Conservation (phyloP, 2,888 invertebrate genomes). For the Sthenelais limicola region DNA sequence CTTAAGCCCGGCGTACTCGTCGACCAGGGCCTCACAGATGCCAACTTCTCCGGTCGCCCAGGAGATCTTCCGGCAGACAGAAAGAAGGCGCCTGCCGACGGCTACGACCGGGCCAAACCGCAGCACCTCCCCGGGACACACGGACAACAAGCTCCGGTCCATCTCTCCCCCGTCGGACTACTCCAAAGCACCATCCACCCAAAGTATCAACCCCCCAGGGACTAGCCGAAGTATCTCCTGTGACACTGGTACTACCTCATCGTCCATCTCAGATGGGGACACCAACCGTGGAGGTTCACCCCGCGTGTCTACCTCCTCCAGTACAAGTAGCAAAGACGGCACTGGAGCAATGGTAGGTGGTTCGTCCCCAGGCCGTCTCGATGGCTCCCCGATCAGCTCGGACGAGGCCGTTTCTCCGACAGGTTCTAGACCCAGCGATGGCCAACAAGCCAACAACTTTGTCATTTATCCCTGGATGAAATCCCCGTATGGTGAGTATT, state of each 20-base stretch:
- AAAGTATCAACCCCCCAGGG: constrained; percentile 5
- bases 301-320: not conserved
- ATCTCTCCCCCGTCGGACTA: constrained; percentile 25
- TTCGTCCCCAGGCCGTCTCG: constrained; percentile 19
- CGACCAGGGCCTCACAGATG: not conserved
- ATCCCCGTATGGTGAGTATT: constrained; percentile 38
- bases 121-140: not conserved
- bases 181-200: not conserved
- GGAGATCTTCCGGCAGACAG: no score
- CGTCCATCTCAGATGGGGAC: not conserved
- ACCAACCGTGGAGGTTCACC: not conserved
- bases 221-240: not conserved
- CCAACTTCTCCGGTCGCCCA: not conserved
- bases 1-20: not conserved
- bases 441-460: not conserved
- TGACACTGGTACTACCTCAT: not conserved
- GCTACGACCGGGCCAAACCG: not conserved
- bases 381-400: constrained; percentile 24
- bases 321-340: not conserved
- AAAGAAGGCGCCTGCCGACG: not conserved
- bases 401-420: constrained; percentile 5
- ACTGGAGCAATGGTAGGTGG: not conserved
- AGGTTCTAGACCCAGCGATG: not conserved
- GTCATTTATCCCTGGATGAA: constrained; percentile 43
- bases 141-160: constrained; percentile 12